Evolutionary conservation across 2,888 invertebrate species (phyloP).

Genomic region (Drosophila atripex): DNA sequence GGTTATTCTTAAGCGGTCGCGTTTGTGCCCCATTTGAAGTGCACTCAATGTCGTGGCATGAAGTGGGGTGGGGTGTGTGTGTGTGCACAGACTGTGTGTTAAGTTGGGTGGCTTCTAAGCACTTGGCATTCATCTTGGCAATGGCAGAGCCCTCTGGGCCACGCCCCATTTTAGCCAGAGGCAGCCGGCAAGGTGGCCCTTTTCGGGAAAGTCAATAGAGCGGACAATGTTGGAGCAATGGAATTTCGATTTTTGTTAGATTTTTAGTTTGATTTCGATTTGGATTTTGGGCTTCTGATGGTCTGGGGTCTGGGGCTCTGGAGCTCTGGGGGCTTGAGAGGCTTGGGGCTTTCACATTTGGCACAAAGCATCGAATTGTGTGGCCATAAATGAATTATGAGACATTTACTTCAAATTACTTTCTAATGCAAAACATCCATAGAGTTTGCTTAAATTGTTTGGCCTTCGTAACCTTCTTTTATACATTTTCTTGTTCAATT

Average conservation of each 20-base stretch:
- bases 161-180: constrained; percentile 12
- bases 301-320: neutral
- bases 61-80: constrained; percentile 25
- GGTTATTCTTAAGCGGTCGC: constrained; percentile 77
- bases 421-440: constrained; percentile 75
- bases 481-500: neutral
- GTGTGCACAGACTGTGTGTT: neutral
- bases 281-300: constrained; percentile 25
- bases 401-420: constrained; percentile 81
- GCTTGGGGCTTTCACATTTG: neutral
- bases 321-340: constrained; percentile 5
- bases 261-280: constrained; percentile 13
- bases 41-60: constrained; percentile 52
- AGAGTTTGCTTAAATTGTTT: neutral
- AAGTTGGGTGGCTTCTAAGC: constrained; percentile 32
- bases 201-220: constrained; percentile 48
- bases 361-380: constrained; percentile 29
- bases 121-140: constrained; percentile 64
- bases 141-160: constrained; percentile 20
- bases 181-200: constrained; percentile 20
- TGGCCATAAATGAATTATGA: constrained; percentile 81
- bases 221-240: constrained; percentile 37
- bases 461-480: neutral
- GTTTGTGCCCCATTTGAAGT: constrained; percentile 78
- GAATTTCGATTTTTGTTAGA: constrained; percentile 18